Evolutionary conservation across 2,888 invertebrate species (phyloP).

Genomic region (Heliconius charithonia): DNA sequence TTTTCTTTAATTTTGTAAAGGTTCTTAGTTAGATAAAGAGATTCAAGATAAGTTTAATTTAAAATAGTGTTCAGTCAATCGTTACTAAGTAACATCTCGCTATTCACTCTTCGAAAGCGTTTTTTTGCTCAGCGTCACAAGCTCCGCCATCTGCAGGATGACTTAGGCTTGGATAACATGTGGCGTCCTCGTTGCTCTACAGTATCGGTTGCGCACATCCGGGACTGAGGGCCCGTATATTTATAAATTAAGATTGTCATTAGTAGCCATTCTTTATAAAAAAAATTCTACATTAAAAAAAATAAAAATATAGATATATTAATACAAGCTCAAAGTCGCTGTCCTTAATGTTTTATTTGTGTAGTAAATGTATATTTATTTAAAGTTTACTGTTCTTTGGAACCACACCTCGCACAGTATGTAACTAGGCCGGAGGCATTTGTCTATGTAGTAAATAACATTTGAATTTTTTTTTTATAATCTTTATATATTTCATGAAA

Average conservation of each 20-base stretch:
- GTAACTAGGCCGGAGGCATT: no score
- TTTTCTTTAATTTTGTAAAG: background rate
- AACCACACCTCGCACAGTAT: no score
- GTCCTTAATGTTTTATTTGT: no score
- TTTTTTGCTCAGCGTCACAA: slow-evolving; percentile 36
- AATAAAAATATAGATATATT: background rate
- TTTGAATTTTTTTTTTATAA: no score
- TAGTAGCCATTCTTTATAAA: background rate
- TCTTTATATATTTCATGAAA: no score
- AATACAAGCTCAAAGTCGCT: background rate
- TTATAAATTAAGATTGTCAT: slow-evolving; percentile 39
- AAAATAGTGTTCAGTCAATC: no score
- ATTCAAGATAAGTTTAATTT: background rate
- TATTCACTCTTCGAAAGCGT: slow-evolving; percentile 20
- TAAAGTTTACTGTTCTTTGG: no score
- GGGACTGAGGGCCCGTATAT: slow-evolving; percentile 44
- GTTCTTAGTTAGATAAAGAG: background rate
- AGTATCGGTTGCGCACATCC: slow-evolving; percentile 49
- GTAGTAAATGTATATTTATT: no score
- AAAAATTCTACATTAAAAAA: background rate
- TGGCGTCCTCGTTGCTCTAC: slow-evolving; percentile 50
- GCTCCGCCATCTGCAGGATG: slow-evolving; percentile 50
- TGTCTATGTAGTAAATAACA: no score
- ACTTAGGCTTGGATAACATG: slow-evolving; percentile 50
- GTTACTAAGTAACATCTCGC: slow-evolving; percentile 4